phyloP scores from a whole-genome alignment of 2,888 invertebrate species.

The Leptopilina myrica region DNA sequence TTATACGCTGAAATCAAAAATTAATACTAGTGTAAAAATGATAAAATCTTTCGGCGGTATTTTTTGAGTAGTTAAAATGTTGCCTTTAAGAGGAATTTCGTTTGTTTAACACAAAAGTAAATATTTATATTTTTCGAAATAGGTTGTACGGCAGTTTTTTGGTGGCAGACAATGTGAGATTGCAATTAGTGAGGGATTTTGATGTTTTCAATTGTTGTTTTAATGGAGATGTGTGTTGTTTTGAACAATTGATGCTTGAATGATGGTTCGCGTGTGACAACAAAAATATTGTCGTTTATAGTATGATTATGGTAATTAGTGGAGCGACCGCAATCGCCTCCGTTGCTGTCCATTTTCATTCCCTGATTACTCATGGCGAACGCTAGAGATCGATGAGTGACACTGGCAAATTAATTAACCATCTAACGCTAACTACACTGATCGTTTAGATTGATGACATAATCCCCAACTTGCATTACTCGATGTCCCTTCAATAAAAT shows the following conservation, averaged over 20 bases:
- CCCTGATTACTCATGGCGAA: conserved; percentile 1
- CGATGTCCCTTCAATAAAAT: not conserved
- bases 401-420: conserved; percentile 36
- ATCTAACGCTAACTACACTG: conserved; percentile 28
- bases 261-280: conserved; percentile 19
- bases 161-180: too few species aligned
- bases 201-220: not conserved
- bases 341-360: conserved; percentile 3
- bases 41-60: too few species aligned
- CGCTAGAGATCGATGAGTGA: conserved; percentile 23
- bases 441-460: conserved; percentile 38
- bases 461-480: not conserved
- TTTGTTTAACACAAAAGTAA: too few species aligned
- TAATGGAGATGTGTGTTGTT: not conserved
- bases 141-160: too few species aligned
- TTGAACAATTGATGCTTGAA: not conserved
- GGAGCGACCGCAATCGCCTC: conserved; percentile 18
- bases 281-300: conserved; percentile 25
- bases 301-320: conserved; percentile 25
- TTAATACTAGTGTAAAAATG: too few species aligned
- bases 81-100: too few species aligned
- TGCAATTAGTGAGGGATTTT: not conserved
- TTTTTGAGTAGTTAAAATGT: too few species aligned
- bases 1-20: too few species aligned
- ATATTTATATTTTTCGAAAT: too few species aligned